A percentile compares a stretch with the other conserved stretches of the same genome.
phyloP scores from a whole-genome alignment of 2,888 invertebrate species.

The Deilephila porcellus region DNA sequence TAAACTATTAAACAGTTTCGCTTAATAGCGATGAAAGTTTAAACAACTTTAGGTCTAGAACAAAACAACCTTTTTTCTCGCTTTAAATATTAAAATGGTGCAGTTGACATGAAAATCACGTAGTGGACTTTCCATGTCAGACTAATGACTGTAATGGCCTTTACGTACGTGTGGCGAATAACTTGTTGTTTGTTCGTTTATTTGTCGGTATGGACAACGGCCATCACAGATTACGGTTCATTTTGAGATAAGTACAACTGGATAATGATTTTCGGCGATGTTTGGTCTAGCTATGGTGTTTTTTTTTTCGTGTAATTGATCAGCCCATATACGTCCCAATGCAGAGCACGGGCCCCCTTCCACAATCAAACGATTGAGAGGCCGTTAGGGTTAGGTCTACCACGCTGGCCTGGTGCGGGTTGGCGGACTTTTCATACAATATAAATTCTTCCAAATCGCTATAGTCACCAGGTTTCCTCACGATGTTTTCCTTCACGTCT shows the following conservation, averaged over 20 bases:
- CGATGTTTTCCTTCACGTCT: too few species aligned
- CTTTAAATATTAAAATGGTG: conserved; percentile 15
- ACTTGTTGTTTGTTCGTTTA: conserved; percentile 17
- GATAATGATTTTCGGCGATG: conserved; percentile 7
- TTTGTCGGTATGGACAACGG: background rate
- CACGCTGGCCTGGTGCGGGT: too few species aligned
- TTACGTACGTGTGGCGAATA: conserved; percentile 34
- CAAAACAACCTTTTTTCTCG: conserved; percentile 5
- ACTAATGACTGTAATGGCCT: conserved; percentile 37
- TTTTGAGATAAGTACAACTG: conserved; percentile 21
- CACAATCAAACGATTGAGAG: too few species aligned
- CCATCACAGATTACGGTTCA: conserved; percentile 8
- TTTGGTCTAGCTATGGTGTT: background rate
- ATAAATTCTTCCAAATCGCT: too few species aligned
- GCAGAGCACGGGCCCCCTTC: too few species aligned
- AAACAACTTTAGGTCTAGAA: background rate
- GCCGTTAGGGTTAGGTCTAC: too few species aligned
- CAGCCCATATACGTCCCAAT: too few species aligned
- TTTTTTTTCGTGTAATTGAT: too few species aligned
- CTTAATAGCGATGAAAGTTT: background rate
- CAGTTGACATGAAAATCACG: conserved; percentile 28
- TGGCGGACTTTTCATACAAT: too few species aligned
- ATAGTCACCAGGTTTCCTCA: too few species aligned
- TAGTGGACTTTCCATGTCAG: conserved; percentile 21
- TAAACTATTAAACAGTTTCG: too few species aligned